Percentiles rank a stretch among this genome's conserved stretches.
phyloP scores from a whole-genome alignment of 2,113 vertebrate species.

The Amblyopsis rosae region DNA sequence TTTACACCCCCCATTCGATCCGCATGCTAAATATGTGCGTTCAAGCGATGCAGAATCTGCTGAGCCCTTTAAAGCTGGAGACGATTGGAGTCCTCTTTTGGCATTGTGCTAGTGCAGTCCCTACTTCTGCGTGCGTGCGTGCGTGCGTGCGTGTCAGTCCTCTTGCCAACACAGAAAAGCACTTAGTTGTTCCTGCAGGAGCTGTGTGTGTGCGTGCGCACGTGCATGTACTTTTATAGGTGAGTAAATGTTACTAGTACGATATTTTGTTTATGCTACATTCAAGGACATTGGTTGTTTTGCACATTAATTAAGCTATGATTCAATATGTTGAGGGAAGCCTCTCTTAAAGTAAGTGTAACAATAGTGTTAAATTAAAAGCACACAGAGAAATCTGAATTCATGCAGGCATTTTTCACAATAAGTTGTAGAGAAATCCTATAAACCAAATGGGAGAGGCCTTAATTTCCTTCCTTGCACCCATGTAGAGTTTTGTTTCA shows the following conservation, averaged over 20 bases:
- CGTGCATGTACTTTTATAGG: not conserved
- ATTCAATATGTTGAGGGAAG: slow-evolving; percentile 7
- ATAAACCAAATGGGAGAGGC: not conserved
- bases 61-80: slow-evolving; percentile 71
- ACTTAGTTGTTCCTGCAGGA: slow-evolving; percentile 51
- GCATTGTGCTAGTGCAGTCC: slow-evolving; percentile 44
- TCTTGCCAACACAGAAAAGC: slow-evolving; percentile 56
- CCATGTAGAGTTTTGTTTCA: not conserved
- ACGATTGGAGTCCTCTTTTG: slow-evolving; percentile 47
- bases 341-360: slow-evolving; percentile 14
- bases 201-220: slow-evolving; percentile 27
- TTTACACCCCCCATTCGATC: slow-evolving; percentile 24
- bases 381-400: not conserved
- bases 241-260: slow-evolving; percentile 34
- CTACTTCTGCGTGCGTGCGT: slow-evolving; percentile 26
- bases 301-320: slow-evolving; percentile 23
- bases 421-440: not conserved
- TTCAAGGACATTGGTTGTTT: slow-evolving; percentile 25
- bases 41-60: slow-evolving; percentile 58
- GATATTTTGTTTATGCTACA: slow-evolving; percentile 35
- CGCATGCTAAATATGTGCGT: slow-evolving; percentile 46
- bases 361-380: not conserved
- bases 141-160: slow-evolving; percentile 7
- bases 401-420: not conserved
- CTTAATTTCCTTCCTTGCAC: not conserved